phyloP scores from a whole-genome alignment of 2,797 vertebrate genomes.

The Tenualosa ilisha region DNA sequence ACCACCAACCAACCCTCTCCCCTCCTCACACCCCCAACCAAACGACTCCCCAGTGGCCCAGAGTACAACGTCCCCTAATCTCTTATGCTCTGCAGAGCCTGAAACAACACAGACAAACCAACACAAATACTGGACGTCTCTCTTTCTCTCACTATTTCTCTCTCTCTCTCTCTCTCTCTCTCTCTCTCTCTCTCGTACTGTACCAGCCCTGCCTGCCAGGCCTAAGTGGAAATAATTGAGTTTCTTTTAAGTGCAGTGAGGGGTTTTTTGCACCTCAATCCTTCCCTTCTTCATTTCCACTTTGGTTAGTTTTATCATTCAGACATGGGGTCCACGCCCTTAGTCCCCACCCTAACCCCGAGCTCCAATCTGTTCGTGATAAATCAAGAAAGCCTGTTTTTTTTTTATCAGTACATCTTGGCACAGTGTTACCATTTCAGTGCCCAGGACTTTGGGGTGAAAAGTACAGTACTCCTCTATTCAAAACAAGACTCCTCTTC shows the following conservation, averaged over 20 bases:
- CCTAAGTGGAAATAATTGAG: slow-evolving; percentile 21
- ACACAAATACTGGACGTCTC: slow-evolving; percentile 53
- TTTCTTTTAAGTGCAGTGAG: background rate
- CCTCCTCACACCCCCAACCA: slow-evolving; percentile 17
- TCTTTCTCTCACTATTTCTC: slow-evolving; percentile 1
- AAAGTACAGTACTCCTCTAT: background rate
- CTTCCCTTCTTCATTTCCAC: background rate
- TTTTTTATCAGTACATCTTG: slow-evolving; percentile 17
- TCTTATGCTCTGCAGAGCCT: slow-evolving; percentile 52
- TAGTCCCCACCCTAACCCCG: background rate
- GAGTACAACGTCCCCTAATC: slow-evolving; percentile 59
- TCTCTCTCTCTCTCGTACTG: background rate
- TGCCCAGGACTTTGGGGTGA: slow-evolving; percentile 8
- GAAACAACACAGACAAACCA: slow-evolving; percentile 68
- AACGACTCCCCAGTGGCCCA: slow-evolving; percentile 63
- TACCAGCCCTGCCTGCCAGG: background rate
- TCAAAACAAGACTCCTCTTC: background rate
- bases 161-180: slow-evolving; percentile 14
- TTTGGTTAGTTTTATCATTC: slow-evolving; percentile 11
- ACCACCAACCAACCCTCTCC: background rate
- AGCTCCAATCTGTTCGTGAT: background rate
- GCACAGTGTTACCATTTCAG: background rate
- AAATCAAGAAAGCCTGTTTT: background rate
- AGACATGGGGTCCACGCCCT: background rate
- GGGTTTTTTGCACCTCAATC: background rate